Base-by-base conservation (phyloP, 2,797 vertebrate genomes). In the Sebastes oblongus region DNA sequence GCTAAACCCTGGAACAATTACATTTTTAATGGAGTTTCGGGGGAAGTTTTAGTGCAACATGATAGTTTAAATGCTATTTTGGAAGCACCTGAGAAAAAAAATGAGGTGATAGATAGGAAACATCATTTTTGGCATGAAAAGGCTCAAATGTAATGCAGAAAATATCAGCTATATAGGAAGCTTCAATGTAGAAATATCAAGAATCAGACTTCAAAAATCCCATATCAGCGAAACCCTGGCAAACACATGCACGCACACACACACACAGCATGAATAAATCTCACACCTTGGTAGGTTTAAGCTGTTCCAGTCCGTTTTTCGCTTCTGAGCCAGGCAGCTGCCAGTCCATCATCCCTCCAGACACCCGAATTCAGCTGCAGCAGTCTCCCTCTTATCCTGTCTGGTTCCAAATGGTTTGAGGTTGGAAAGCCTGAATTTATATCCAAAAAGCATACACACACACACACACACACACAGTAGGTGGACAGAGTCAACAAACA, bases 221-320 rank as follows among this genome's bases (percentile, higher is more conserved):
- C 25, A 54, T 72, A 88, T 85, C 72, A 80, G 75, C 73, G 56
- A 69, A 82, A 75, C 46, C 69, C 46, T 60, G 22, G 59, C 73
- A 83, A 52, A 89, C 76, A 79, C 18, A 73, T 30, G 72, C 69
- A 68, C 42, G 56, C 2, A 46, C 18, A 59, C 68, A 36, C 32
- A 30, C 59, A 39, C 34, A 39, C 34, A 42, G 71, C 77, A 74
- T 81, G 73, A 90, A 91, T 92, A 89, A 88, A 92, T 89, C 88
- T 86, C 82, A 88, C 88, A 93, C 88, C 88, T 90, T 92, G 85
- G 70, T 86, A 59, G 80, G 75, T 88, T 88, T 92, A 91, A 92
- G 88, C 88, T 86, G 86, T 77, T 88, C 70, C 65, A 80, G 77
- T 87, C 72, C 77, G 75, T 87, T 90, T 84, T 84, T 86, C 72